Base-by-base conservation (phyloP, 64 coral and sea anemone genomes). In the Anthopleura sola region DNA sequence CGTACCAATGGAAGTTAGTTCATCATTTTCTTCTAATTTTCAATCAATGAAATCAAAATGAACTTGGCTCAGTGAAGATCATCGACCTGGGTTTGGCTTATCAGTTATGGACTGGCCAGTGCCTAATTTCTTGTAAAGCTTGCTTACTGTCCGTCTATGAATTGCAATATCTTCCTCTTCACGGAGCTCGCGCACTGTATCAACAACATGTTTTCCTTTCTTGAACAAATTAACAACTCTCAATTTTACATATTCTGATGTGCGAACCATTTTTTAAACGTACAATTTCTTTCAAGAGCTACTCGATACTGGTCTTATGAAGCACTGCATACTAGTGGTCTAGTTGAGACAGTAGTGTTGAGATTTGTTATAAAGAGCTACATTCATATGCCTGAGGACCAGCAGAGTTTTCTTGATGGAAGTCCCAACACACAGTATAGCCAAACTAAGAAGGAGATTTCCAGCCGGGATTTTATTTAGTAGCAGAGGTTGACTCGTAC, bases 11-110 rank as follows among this genome's bases (percentile, higher is more conserved):
- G 85, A 29, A 37, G 85, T 78, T 4, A 78, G 32, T 87, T 78
- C 74, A 37, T 87, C 51, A 53, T 87, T 87, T 87, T 57, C 85
- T 36, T 78, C 74, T 33, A 78, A 19, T 58, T 78, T 78, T 37
- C 16, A 10, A 54, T 87, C 49, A 6, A 87, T 87, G 20, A 87
- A 87, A 34, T 87, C 68, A 29, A 55, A 77, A 16, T 87, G 85
- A 2, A 21, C 17, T 20, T 36, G 3, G 3, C 8, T 28, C 37
- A 78, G 44, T 33, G n/a, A 76, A 24, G 83, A 19, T 37, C 5
- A 10, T 32, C 83, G 55, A 18, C 53, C 83, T 36, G 19, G 29
- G 33, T 60, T 55, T 66, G 83, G 83, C 51, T n/a, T n/a, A n/a
- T n/a, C n/a, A n/a, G n/a, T n/a, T n/a, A n/a, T 85, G 23, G 55